Percentiles rank a stretch among this genome's conserved stretches.
phyloP scores from a whole-genome alignment of 2,888 invertebrate genomes.

The Oscheius myriophilus region DNA sequence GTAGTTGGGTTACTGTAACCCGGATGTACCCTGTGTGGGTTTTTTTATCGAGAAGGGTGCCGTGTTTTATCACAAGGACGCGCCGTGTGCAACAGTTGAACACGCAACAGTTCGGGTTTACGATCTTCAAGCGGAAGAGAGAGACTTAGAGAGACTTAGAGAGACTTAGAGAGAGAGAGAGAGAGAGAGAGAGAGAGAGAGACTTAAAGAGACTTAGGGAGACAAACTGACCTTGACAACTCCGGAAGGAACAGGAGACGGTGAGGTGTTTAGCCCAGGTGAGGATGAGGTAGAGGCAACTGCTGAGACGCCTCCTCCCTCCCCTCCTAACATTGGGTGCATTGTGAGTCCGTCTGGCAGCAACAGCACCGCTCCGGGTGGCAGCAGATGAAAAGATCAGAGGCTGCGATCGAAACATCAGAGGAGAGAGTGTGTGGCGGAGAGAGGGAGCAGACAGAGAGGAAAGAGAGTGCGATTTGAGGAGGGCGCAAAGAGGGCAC shows the following conservation, averaged over 20 bases:
- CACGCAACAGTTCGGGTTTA: neutral
- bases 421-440: constrained; percentile 18
- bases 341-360: neutral
- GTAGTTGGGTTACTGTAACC: no score
- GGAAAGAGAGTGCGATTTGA: constrained; percentile 3
- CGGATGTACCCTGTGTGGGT: neutral
- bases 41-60: constrained; percentile 3
- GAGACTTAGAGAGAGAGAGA: no score
- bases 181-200: no score
- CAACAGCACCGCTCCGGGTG: constrained; percentile 6
- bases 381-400: constrained; percentile 33
- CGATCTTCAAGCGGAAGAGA: no score
- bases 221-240: no score
- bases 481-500: constrained; percentile 12
- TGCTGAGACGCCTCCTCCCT: neutral
- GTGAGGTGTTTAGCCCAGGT: no score
- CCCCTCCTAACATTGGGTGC: neutral
- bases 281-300: no score
- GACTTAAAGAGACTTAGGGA: no score
- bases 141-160: no score
- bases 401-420: constrained; percentile 32
- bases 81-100: neutral
- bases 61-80: neutral
- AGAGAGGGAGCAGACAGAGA: neutral
- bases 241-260: no score